Conservation (phyloP, 1,140 invertebrate genomes). For the Aphaenogaster rudis region DNA sequence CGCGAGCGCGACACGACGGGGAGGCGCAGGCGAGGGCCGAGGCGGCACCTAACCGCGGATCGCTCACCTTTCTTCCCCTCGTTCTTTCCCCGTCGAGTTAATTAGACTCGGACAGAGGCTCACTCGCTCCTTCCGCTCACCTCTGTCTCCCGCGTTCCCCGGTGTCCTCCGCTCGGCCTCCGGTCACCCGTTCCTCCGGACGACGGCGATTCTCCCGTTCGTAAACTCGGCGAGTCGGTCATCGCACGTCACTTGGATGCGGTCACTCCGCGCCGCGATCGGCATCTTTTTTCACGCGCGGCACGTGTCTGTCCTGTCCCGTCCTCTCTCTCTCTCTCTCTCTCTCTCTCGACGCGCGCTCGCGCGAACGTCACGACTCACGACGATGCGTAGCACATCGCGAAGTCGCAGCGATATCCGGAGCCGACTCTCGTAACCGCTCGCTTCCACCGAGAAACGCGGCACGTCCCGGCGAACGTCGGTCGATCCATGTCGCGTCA, state of each 20-base stretch:
- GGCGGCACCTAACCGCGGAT: not conserved
- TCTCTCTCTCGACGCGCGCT: not conserved
- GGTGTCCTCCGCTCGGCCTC: not conserved
- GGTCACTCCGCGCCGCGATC: not conserved
- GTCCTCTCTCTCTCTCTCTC: too few species aligned
- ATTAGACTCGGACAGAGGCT: not conserved
- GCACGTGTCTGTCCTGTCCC: conserved; percentile 8
- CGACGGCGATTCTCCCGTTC: not conserved
- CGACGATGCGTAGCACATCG: conserved; percentile 28
- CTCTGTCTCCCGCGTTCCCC: not conserved
- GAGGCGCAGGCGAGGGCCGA: not conserved
- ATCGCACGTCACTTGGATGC: conserved; percentile 18
- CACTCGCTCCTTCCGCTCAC: conserved; percentile 6
- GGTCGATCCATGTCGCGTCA: conserved; percentile 15
- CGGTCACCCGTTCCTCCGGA: not conserved
- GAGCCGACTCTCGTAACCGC: not conserved
- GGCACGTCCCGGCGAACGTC: not conserved
- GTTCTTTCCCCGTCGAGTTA: not conserved
- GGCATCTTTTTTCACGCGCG: not conserved
- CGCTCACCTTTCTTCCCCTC: not conserved
- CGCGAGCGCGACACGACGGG: conserved; percentile 7
- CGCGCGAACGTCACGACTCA: not conserved
- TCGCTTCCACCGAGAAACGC: not conserved
- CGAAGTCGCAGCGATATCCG: conserved; percentile 1
- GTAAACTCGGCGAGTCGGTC: conserved; percentile 5